Conservation (phyloP, 2,797 vertebrate genomes). For the Cossypha niveicapilla region DNA sequence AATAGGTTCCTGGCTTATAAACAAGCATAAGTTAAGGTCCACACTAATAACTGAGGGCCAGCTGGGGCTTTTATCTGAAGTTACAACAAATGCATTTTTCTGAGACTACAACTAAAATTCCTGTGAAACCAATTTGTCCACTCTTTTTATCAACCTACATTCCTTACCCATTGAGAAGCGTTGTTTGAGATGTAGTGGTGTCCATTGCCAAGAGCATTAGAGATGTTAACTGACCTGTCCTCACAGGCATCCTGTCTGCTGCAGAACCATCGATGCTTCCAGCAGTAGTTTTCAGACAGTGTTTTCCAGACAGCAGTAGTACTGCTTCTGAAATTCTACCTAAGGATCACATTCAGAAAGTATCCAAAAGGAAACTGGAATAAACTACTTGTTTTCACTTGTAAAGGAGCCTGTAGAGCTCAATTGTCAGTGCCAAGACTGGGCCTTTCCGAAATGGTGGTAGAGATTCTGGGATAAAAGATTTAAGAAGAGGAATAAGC, state of each 20-base stretch:
- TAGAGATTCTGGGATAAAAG: not conserved
- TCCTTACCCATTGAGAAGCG: not conserved
- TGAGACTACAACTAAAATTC: not conserved
- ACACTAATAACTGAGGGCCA: not conserved
- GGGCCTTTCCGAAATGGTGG: rapidly evolving
- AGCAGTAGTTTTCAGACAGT: not conserved
- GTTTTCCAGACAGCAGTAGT: not conserved
- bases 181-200: not conserved
- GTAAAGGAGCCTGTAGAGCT: not conserved
- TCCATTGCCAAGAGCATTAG: not conserved
- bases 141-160: not conserved
- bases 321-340: not conserved
- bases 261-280: not conserved
- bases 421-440: not conserved
- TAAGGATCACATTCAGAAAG: not conserved
- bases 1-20: not conserved
- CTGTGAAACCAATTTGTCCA: not conserved
- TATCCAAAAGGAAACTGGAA: not conserved
- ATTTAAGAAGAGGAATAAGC: not conserved
- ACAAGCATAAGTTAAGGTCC: not conserved
- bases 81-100: not conserved
- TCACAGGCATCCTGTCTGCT: not conserved
- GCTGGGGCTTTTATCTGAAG: not conserved
- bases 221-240: not conserved
- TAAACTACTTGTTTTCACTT: not conserved